These are phyloP conservation scores for Trachelus iudaicus DNA, from an alignment of 2,888 invertebrate species.

Conservation along the genomic window DNA sequence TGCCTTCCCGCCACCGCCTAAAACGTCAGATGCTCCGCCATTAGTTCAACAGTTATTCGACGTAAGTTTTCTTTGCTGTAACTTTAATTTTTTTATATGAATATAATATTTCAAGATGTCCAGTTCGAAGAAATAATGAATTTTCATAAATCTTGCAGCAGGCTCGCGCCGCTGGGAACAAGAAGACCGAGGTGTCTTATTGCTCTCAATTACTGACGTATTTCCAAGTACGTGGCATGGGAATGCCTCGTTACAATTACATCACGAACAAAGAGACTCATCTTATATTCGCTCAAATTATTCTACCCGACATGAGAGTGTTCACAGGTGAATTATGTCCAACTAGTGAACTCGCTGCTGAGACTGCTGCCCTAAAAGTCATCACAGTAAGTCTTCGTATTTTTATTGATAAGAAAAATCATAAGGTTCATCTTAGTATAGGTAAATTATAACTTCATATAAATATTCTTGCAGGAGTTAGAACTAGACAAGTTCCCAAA, in stretches of 20 bases:
- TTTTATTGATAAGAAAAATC: neutral
- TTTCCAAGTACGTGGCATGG: conserved; percentile 64
- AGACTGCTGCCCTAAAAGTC: conserved; percentile 64
- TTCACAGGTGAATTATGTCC: conserved; percentile 66
- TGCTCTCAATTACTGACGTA: conserved; percentile 63
- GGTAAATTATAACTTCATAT: neutral
- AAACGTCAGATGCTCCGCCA: conserved; percentile 52
- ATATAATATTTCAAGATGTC: neutral
- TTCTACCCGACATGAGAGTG: conserved; percentile 64
- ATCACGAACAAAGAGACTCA: conserved; percentile 51
- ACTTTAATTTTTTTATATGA: neutral
- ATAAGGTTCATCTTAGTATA: neutral
- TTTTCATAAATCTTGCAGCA: conserved; percentile 38
- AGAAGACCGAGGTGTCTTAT: conserved; percentile 40
- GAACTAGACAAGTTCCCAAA: conserved; percentile 40
- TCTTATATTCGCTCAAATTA: conserved; percentile 64
- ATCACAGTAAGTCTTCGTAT: conserved; percentile 37
- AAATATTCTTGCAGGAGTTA: conserved; percentile 36
- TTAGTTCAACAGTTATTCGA: conserved; percentile 63
- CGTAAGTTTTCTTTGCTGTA: conserved; percentile 39
- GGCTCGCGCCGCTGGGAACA: conserved; percentile 48
- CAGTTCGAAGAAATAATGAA: neutral
- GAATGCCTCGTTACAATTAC: conserved; percentile 67
- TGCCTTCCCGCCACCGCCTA: conserved; percentile 34
- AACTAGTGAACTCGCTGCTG: conserved; percentile 67